Base-by-base conservation (phyloP, 2,113 vertebrate genomes). In the Illadopsis cleaveri region DNA sequence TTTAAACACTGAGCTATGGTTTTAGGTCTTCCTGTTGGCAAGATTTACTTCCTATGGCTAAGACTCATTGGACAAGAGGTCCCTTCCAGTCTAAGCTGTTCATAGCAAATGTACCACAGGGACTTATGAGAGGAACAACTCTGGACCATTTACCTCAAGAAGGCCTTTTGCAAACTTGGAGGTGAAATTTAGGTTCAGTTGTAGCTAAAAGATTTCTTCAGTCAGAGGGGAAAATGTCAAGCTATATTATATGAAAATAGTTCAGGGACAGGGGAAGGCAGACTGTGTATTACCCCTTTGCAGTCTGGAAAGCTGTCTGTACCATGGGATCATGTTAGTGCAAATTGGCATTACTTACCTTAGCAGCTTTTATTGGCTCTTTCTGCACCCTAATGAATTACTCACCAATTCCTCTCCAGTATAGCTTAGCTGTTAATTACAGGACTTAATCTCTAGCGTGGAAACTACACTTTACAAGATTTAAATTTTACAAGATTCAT, bases 251-350 rank as follows among this genome's bases (percentile, higher is more conserved):
- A 40, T 40, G 40, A 40, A 11, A 69, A 44, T 25, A 20, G 14
- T 42, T 69, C n/a, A 85, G 22, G 12, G 50, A 11, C 12, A 47
- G 3, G 15, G 13, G 23, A 66, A 72, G 11, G 14, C 7, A 45
- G 54, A 22, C 6, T 62, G 7, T 5, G 5, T 27, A 23, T 31
- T 86, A 9, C 4, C 38, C 25, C 33, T 75, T 6, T 48, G 44
- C 38, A 40, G 13, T 19, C 15, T 64, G 16, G 11, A 40, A 44
- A 50, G 35, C 19, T 84, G 73, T 6, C 31, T 82, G n/a, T 33
- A 48, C 18, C 4, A 1, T 0, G 0, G 24, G 4, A 2, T 53
- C 65, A 48, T 1, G 2, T 23, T 8, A 27, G 48, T 27, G 27
- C 10, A 89, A 82, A 73, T 31, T 1, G 22, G 10, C 11, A 54